Base-by-base conservation (phyloP, 2,113 vertebrate species). In the Pristiophorus japonicus region DNA sequence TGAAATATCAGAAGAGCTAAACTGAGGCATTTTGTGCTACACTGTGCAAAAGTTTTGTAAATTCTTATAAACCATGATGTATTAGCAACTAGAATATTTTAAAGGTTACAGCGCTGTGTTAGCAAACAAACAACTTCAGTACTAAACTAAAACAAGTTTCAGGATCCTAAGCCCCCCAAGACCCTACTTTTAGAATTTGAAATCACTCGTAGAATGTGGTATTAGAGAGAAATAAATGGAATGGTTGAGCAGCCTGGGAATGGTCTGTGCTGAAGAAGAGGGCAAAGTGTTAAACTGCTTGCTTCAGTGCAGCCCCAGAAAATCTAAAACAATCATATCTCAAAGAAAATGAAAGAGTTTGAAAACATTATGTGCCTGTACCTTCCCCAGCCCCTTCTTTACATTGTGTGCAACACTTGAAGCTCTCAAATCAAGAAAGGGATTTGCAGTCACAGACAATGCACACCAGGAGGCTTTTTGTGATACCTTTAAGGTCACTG, bases 371-470 rank as follows among this genome's bases (percentile, higher is more conserved):
- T n/a, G 18, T 92, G 16, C 55, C 1, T 62, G 18, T 20, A 22
- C 38, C 47, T n/a, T 34, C 30, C 55, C 51, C 45, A 90, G 34
- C 59, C 12, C 88, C 59, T 63, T 38, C 20, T 20, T 2, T 63
- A 3, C 6, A 63, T 16, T 59, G 18, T 38, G 55, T 7, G 38
- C 16, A 62, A n/a, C 59, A 38, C 88, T 63, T 92, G 55, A 92
- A 92, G 59, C n/a, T 63, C 59, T 92, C 88, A n/a, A 92, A 92
- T 92, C 88, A 63, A 63, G 59, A 24, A 63, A 92, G 62, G 88
- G 88, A 92, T 92, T 92, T 63, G 88, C 16, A 0, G 85, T 59
- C 47, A 55, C 12, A 18, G 85, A 51, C 87, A 62, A 20, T 92
- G 30, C 27, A 24, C 59, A 2, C 34, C 59, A 20, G 88, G 16